These are phyloP conservation scores for Heliangelus exortis DNA, from an alignment of 2,797 vertebrate genomes.

Conservation along the genomic window DNA sequence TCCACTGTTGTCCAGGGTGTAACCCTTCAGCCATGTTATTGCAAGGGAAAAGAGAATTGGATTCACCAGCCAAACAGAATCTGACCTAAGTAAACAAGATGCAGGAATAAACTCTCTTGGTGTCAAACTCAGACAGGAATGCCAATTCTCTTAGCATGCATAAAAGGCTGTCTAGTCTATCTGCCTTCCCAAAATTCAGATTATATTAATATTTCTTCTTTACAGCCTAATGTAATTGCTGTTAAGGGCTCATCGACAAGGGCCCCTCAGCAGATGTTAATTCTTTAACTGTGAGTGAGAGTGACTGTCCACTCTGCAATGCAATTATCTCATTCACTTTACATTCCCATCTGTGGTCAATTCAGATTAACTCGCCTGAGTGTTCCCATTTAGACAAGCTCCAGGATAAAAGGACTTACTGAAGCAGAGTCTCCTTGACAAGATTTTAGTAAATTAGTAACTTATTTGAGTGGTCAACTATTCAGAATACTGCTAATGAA, in stretches of 20 bases:
- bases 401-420: slow-evolving; percentile 60
- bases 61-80: background rate
- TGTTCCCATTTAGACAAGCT: slow-evolving; percentile 67
- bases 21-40: background rate
- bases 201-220: background rate
- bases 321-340: slow-evolving; percentile 68
- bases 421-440: slow-evolving; percentile 62
- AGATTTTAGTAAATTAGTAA: slow-evolving; percentile 63
- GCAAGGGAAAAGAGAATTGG: background rate
- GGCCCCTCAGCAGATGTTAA: slow-evolving; percentile 52
- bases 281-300: slow-evolving; percentile 38
- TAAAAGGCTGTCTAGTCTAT: background rate
- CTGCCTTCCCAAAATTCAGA: background rate
- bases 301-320: slow-evolving; percentile 68
- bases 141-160: background rate
- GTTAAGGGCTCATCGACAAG: background rate
- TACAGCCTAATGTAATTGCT: background rate
- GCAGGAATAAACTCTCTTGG: slow-evolving; percentile 4
- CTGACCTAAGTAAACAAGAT: slow-evolving; percentile 21
- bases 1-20: slow-evolving; percentile 12
- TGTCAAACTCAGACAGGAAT: background rate
- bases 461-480: slow-evolving; percentile 53
- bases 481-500: slow-evolving; percentile 69
- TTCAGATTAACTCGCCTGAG: slow-evolving; percentile 69
- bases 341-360: slow-evolving; percentile 61